phyloP scores from a whole-genome alignment of 2,113 vertebrate species.

The Pituophis catenifer region DNA sequence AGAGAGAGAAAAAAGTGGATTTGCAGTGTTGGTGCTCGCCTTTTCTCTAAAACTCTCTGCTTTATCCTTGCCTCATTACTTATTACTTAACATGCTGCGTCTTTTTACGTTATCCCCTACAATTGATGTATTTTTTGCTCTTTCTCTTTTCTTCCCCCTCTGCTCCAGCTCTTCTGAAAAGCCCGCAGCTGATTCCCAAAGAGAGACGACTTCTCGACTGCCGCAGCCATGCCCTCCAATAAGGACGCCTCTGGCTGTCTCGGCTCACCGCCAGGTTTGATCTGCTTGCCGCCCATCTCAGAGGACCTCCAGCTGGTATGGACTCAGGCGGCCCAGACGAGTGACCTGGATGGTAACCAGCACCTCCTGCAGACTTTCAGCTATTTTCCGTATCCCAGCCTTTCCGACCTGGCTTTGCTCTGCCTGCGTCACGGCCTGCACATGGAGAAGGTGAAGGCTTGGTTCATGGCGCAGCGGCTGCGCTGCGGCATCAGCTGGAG shows the following conservation, averaged over 20 bases:
- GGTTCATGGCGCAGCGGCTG: constrained; percentile 91
- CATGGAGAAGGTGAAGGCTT: constrained; percentile 88
- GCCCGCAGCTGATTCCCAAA: background rate
- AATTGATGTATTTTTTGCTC: background rate
- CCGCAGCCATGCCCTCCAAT: constrained; percentile 58
- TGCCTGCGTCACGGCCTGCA: constrained; percentile 79
- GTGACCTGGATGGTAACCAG: constrained; percentile 81
- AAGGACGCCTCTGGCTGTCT: constrained; percentile 59
- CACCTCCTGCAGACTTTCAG: constrained; percentile 86
- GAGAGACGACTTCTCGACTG: background rate
- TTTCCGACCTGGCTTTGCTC: constrained; percentile 79
- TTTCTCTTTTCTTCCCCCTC: background rate
- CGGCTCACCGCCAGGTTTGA: constrained; percentile 52
- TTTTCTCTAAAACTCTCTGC: background rate
- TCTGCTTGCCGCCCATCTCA: constrained; percentile 85
- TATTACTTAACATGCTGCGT: background rate
- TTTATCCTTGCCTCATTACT: background rate
- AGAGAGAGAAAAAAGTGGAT: background rate
- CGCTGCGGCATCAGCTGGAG: constrained; percentile 92
- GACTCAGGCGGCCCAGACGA: constrained; percentile 85
- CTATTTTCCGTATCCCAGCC: constrained; percentile 86
- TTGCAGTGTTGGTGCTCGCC: too few species aligned
- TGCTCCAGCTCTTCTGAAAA: constrained; percentile 49
- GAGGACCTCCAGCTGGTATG: constrained; percentile 86
- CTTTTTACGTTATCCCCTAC: background rate